phyloP scores from a whole-genome alignment of 2,888 invertebrate genomes.

The Prosapia bicincta region DNA sequence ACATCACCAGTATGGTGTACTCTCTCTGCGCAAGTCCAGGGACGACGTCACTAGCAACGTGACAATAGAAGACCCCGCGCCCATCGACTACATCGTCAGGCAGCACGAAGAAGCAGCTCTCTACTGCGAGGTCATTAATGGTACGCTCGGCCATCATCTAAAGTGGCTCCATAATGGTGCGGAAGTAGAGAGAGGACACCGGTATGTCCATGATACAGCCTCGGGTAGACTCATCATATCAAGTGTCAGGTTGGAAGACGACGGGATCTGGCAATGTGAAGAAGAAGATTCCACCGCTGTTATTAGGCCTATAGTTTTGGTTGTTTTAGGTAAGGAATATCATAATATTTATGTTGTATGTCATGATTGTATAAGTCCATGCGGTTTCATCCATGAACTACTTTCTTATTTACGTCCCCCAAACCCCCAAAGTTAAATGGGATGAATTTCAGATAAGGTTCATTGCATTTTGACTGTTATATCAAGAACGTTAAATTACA shows the following conservation, averaged over 20 bases:
- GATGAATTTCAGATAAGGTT: too few relatives aligned
- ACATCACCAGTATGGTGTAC: conserved; percentile 18
- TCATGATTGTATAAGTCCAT: too few relatives aligned
- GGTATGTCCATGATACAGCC: conserved; percentile 49
- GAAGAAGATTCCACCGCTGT: conserved; percentile 61
- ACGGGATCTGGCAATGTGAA: conserved; percentile 69
- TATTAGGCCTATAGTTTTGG: conserved; percentile 45
- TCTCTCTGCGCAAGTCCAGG: conserved; percentile 14
- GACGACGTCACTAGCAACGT: conserved; percentile 29
- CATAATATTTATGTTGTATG: too few relatives aligned
- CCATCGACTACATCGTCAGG: conserved; percentile 34
- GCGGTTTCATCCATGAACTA: too few relatives aligned
- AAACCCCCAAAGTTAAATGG: too few relatives aligned
- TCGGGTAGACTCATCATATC: conserved; percentile 53
- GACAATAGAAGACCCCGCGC: conserved; percentile 33
- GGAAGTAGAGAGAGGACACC: conserved; percentile 43
- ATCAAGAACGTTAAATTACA: too few relatives aligned
- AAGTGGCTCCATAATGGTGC: conserved; percentile 40
- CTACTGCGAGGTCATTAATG: conserved; percentile 29
- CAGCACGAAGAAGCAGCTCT: conserved; percentile 35
- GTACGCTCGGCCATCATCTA: conserved; percentile 14
- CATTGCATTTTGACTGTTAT: too few relatives aligned
- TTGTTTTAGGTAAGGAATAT: conserved; percentile 40
- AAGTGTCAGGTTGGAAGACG: conserved; percentile 59
- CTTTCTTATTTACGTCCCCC: too few relatives aligned